Conservation (phyloP, 2,797 vertebrate species). For the Sternarchorhynchus goeldii region DNA sequence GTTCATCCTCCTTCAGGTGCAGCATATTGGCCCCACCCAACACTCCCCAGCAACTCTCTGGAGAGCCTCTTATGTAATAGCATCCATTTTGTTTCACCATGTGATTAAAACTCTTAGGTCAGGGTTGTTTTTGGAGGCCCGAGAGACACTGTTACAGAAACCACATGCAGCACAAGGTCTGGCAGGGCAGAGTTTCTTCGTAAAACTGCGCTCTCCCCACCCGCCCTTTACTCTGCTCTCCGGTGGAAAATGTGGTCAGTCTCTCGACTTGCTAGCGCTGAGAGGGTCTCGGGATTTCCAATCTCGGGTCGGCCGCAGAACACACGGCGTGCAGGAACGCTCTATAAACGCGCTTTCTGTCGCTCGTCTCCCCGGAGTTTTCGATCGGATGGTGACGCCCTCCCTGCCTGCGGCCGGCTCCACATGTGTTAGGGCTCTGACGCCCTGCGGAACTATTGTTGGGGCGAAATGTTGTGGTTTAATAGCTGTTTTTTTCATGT, state of each 20-base stretch:
- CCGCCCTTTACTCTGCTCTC: conserved; percentile 53
- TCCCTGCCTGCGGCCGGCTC: conserved; percentile 31
- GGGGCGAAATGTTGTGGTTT: conserved; percentile 62
- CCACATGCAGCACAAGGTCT: conserved; percentile 60
- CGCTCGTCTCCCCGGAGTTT: conserved; percentile 32
- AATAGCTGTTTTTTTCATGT: conserved; percentile 50
- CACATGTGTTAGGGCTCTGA: conserved; percentile 33
- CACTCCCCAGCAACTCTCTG: conserved; percentile 15
- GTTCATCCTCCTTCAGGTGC: conserved; percentile 19
- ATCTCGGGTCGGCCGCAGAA: neutral
- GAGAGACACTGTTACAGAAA: conserved; percentile 40
- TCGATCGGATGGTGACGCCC: conserved; percentile 28
- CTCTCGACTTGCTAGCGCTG: neutral
- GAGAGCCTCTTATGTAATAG: conserved; percentile 59
- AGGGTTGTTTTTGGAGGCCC: conserved; percentile 44
- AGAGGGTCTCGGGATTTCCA: conserved; percentile 1
- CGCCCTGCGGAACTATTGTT: conserved; percentile 39
- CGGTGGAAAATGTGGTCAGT: conserved; percentile 47
- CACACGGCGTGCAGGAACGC: conserved; percentile 1
- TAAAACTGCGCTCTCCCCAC: conserved; percentile 53
- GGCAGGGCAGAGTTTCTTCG: conserved; percentile 53
- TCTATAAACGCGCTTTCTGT: conserved; percentile 7
- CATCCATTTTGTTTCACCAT: conserved; percentile 58
- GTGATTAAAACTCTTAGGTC: conserved; percentile 58
- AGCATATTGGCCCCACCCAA: conserved; percentile 1